These are phyloP conservation scores for Thalpophila matura DNA, from an alignment of 2,888 invertebrate genomes.

Conservation along the genomic window DNA sequence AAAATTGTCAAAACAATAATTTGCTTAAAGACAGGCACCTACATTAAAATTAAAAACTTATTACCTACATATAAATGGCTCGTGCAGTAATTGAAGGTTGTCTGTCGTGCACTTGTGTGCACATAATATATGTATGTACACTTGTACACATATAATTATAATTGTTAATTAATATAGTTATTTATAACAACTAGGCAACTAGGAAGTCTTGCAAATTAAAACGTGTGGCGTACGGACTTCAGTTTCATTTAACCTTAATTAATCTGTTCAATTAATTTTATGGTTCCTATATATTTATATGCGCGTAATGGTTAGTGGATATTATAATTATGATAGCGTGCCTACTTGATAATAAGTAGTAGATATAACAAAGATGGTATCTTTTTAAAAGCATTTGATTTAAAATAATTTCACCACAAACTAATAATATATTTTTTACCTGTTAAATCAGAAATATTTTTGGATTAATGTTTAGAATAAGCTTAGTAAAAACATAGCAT, in stretches of 20 bases:
- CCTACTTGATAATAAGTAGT: background rate
- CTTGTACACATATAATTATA: slow-evolving; percentile 12
- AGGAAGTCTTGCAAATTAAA: slow-evolving; percentile 51
- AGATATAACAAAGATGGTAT: background rate
- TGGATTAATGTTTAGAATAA: no score
- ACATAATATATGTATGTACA: no score
- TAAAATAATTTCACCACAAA: no score
- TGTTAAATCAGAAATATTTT: no score
- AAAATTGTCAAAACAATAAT: slow-evolving; percentile 7
- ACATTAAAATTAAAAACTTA: slow-evolving; percentile 2
- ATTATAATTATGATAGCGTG: background rate
- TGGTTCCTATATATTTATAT: slow-evolving; percentile 7
- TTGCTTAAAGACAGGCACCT: slow-evolving; percentile 14
- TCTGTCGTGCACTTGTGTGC: slow-evolving; percentile 39
- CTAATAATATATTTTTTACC: no score
- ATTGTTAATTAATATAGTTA: slow-evolving; percentile 43
- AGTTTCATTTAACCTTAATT: slow-evolving; percentile 40
- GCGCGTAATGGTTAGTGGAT: slow-evolving; percentile 16
- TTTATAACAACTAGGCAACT: slow-evolving; percentile 22
- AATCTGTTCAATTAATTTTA: slow-evolving; percentile 35
- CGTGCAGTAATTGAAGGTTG: slow-evolving; percentile 30
- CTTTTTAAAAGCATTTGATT: no score
- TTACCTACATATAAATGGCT: background rate
- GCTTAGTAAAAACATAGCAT: no score
- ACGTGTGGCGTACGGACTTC: background rate